These are phyloP conservation scores for Chaetura pelagica DNA, from an alignment of 2,113 vertebrate genomes.

Conservation along the genomic window DNA sequence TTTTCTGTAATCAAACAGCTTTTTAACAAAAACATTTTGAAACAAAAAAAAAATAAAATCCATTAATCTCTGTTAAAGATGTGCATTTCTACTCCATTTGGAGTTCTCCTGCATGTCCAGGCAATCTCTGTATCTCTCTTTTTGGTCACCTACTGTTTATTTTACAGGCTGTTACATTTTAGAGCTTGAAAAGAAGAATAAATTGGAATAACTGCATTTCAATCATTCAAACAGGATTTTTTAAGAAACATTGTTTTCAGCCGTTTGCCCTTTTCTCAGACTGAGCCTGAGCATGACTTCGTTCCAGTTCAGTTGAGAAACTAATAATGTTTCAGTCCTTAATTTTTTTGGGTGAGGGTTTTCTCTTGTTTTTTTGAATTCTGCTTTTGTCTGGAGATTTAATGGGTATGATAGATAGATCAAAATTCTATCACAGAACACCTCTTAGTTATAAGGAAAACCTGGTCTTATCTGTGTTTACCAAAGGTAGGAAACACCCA, in stretches of 20 bases:
- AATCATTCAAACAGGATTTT: not conserved
- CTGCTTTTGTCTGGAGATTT: not conserved
- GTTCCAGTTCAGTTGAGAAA: not conserved
- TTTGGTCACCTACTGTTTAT: not conserved
- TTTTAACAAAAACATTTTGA: not conserved
- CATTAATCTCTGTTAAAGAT: not conserved
- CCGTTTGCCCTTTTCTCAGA: conserved; percentile 17
- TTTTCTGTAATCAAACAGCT: conserved; percentile 15
- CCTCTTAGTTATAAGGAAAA: not conserved
- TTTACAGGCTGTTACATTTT: not conserved
- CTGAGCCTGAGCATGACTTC: not conserved
- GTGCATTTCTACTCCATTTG: not conserved
- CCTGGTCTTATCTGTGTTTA: not conserved
- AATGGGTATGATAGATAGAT: not conserved
- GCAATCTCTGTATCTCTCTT: not conserved
- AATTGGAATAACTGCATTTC: conserved; percentile 6
- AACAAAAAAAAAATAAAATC: not conserved
- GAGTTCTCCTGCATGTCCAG: not conserved
- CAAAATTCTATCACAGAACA: not conserved
- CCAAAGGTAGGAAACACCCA: not conserved
- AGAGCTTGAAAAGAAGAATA: conserved; percentile 2
- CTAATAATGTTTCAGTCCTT: not conserved
- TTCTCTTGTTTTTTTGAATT: not conserved
- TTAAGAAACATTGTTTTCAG: not conserved
- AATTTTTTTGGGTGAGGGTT: not conserved